Evolutionary conservation across 2,888 invertebrate species (phyloP).

Genomic region (Philhelius pedissequus): DNA sequence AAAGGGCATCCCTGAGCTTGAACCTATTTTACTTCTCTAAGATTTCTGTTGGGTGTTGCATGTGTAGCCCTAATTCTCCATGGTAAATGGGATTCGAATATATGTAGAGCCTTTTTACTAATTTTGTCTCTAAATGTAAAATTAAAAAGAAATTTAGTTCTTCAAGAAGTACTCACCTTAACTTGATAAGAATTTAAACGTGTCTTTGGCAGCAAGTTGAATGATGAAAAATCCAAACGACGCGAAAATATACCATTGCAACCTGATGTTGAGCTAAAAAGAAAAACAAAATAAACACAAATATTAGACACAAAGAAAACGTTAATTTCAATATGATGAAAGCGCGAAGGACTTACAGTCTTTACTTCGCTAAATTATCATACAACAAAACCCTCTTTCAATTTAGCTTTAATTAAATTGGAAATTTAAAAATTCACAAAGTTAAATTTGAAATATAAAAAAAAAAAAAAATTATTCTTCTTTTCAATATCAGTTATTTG

Average conservation of each 20-base stretch:
- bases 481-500: background rate
- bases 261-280: constrained; percentile 89
- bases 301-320: background rate
- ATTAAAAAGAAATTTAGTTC: background rate
- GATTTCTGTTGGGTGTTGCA: too few relatives aligned
- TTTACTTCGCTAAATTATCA: too few relatives aligned
- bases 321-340: too few relatives aligned
- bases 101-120: too few relatives aligned
- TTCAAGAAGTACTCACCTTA: constrained; percentile 86
- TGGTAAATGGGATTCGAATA: too few relatives aligned
- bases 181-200: constrained; percentile 99
- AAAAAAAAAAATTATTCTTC: background rate
- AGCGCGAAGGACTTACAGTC: too few relatives aligned
- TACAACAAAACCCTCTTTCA: too few relatives aligned
- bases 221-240: constrained; percentile 95
- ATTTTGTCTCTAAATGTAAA: too few relatives aligned
- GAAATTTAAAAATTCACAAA: background rate
- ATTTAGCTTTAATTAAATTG: too few relatives aligned
- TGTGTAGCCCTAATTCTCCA: too few relatives aligned
- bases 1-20: too few relatives aligned
- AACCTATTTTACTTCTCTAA: too few relatives aligned
- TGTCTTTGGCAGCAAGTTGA: constrained; percentile 94
- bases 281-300: constrained; percentile 1
- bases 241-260: constrained; percentile 96
- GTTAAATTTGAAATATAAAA: background rate